Percentiles rank a stretch among this genome's conserved stretches.
Conservation (phyloP, 2,888 invertebrate species). For the Orthosia gothica region DNA sequence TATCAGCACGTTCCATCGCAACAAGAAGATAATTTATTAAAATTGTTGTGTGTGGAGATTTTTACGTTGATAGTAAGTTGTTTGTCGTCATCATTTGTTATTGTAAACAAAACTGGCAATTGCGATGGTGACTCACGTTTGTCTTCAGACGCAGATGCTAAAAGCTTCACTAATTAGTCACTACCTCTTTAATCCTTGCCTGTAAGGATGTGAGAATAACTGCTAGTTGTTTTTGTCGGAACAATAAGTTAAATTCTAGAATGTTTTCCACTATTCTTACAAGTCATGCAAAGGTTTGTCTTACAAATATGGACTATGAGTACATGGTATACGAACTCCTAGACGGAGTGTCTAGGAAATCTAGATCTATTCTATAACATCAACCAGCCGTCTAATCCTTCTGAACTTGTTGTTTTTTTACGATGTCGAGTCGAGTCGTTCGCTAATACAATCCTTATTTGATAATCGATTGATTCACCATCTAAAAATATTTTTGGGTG, state of each 20-base stretch:
- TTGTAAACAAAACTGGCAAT: slow-evolving; percentile 82
- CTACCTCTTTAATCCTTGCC: slow-evolving; percentile 65
- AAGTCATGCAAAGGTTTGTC: slow-evolving; percentile 16
- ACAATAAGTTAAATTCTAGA: background rate
- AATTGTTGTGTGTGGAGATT: slow-evolving; percentile 52
- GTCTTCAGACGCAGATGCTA: slow-evolving; percentile 72
- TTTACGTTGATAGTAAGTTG: slow-evolving; percentile 65
- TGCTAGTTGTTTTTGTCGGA: slow-evolving; percentile 6
- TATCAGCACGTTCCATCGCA: slow-evolving; percentile 51
- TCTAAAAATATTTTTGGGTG: slow-evolving; percentile 64
- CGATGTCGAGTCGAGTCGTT: slow-evolving; percentile 27
- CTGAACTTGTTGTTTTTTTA: slow-evolving; percentile 7
- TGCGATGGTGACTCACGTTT: slow-evolving; percentile 74
- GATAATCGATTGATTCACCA: slow-evolving; percentile 67
- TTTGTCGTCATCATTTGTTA: slow-evolving; percentile 80
- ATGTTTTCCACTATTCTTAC: slow-evolving; percentile 4
- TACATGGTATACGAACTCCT: background rate
- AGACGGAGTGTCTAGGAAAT: background rate
- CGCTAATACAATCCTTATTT: slow-evolving; percentile 52
- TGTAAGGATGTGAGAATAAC: slow-evolving; percentile 63
- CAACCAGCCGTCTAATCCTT: background rate
- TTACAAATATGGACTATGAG: background rate
- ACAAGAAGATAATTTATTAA: slow-evolving; percentile 48
- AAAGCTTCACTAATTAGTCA: slow-evolving; percentile 73
- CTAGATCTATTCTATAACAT: slow-evolving; percentile 8